Conservation (phyloP, 23 tunicate genomes). For the Styela clava region DNA sequence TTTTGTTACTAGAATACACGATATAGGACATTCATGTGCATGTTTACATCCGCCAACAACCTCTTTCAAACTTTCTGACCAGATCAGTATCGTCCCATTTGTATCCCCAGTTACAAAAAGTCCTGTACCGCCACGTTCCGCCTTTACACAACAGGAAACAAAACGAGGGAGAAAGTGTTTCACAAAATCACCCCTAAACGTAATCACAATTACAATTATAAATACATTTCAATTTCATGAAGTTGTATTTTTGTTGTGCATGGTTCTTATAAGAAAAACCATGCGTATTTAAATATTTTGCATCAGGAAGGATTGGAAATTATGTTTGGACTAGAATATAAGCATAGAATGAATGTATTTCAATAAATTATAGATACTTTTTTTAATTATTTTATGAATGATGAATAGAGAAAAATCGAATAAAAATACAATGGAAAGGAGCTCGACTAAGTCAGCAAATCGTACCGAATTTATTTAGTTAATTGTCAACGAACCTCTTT, state of each 20-base stretch:
- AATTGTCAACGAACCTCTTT: slow-evolving; percentile 19
- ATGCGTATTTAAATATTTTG: too few species aligned
- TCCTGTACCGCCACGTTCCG: neutral
- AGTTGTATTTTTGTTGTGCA: too few species aligned
- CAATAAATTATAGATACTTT: neutral
- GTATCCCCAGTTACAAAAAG: slow-evolving; percentile 64
- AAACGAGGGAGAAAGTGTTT: slow-evolving; percentile 50
- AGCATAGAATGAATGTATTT: neutral
- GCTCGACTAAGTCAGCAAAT: neutral
- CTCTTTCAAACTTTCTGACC: slow-evolving; percentile 50
- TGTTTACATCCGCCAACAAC: slow-evolving; percentile 51
- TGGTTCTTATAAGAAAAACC: too few species aligned
- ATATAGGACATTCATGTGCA: slow-evolving; percentile 81
- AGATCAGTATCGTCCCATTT: slow-evolving; percentile 71
- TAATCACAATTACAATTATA: too few species aligned
- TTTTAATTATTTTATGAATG: neutral
- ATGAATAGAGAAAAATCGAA: too few species aligned
- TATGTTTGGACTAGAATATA: too few species aligned
- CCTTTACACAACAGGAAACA: slow-evolving; percentile 36
- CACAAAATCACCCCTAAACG: slow-evolving; percentile 66
- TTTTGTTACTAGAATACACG: slow-evolving; percentile 11
- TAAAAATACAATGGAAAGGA: too few species aligned
- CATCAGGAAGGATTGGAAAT: too few species aligned
- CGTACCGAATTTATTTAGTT: neutral
- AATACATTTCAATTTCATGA: too few species aligned